Evolutionary conservation across 2,888 invertebrate genomes (phyloP).

Genomic region (Protophormia terraenovae): DNA sequence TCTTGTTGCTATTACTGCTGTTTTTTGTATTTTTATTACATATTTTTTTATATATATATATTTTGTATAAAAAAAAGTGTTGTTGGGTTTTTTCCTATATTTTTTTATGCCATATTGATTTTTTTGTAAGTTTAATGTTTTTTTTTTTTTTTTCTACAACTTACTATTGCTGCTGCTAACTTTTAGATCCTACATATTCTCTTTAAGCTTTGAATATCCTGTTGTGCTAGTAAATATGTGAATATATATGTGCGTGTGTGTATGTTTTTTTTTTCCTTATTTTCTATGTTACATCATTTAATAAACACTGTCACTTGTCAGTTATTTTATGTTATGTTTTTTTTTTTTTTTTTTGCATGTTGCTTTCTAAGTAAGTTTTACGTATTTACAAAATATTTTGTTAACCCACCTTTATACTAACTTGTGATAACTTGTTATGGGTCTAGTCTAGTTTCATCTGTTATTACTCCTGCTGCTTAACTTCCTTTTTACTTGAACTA

Average conservation of each 20-base stretch:
- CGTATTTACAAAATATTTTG: not conserved
- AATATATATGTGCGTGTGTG: not conserved
- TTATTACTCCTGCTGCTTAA: too few relatives aligned
- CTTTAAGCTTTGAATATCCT: constrained; percentile 6
- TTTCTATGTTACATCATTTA: constrained; percentile 61
- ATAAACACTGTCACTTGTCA: constrained; percentile 67
- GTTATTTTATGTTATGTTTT: constrained; percentile 46
- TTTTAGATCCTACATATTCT: not conserved
- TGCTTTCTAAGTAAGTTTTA: not conserved
- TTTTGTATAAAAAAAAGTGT: not conserved
- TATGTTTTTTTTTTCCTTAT: not conserved
- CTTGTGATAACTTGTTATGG: not conserved
- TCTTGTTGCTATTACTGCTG: not conserved
- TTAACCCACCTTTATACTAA: not conserved
- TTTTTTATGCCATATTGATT: constrained; percentile 39
- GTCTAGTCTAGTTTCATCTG: not conserved
- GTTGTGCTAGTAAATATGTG: not conserved
- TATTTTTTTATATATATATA: too few relatives aligned
- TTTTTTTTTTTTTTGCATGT: constrained; percentile 3
- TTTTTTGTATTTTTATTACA: not conserved
- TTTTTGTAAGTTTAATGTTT: not conserved
- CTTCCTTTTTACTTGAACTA: not conserved
- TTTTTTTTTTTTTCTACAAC: not conserved
- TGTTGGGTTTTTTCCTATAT: not conserved
- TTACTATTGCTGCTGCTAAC: not conserved